A percentile compares a stretch with the other conserved stretches of the same genome.
Evolutionary conservation across 2,113 vertebrate genomes (phyloP).

Genomic region (Atractosteus spatula): DNA sequence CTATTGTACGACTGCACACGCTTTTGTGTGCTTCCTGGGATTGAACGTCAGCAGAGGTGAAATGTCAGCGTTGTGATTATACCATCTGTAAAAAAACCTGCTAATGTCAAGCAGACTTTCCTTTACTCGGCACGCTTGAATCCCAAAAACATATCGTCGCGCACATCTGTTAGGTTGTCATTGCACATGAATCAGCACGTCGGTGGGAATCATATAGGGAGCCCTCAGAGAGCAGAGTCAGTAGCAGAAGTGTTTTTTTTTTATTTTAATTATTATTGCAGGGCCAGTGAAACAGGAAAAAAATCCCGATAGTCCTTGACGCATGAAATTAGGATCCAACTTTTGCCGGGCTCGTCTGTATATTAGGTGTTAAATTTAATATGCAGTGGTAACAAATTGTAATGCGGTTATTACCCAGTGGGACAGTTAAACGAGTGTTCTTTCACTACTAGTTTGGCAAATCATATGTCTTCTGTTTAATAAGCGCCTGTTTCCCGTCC

Average conservation of each 20-base stretch:
- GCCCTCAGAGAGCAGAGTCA: conserved; percentile 18
- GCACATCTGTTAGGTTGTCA: not conserved
- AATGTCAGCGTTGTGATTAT: too few species aligned
- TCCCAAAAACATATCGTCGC: not conserved
- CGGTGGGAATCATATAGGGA: too few species aligned
- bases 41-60: too few species aligned
- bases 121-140: too few species aligned
- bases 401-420: not conserved
- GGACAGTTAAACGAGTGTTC: too few species aligned
- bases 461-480: not conserved
- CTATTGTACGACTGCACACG: too few species aligned
- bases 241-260: conserved; percentile 28
- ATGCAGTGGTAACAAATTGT: not conserved
- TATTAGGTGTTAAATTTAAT: not conserved
- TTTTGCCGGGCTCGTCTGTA: conserved; percentile 21
- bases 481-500: not conserved
- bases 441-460: too few species aligned
- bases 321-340: conserved; percentile 36
- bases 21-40: too few species aligned
- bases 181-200: not conserved
- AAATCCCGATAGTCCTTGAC: conserved; percentile 35
- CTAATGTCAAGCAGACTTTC: too few species aligned
- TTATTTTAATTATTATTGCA: conserved; percentile 38
- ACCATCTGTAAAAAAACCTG: too few species aligned
- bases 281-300: conserved; percentile 26